Conservation (phyloP, 2,888 invertebrate species). For the Cheilosia soror region DNA sequence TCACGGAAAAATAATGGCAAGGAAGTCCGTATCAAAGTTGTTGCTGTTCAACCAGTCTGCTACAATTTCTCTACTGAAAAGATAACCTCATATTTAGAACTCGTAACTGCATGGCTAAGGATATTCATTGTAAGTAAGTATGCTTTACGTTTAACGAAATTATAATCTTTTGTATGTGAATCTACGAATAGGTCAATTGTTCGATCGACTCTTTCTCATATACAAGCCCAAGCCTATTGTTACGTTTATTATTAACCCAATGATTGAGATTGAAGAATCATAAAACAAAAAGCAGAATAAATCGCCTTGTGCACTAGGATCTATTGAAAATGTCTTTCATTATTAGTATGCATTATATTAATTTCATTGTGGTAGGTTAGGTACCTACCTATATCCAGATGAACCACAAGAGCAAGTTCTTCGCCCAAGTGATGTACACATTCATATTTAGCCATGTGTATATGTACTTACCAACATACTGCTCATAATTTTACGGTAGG, state of each 20-base stretch:
- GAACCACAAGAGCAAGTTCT: neutral
- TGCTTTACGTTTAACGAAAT: no score
- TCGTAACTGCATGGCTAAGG: no score
- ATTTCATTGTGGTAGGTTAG: slow-evolving; percentile 24
- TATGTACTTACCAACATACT: neutral
- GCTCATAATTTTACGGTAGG: neutral
- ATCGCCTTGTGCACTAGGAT: neutral
- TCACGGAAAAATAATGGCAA: no score
- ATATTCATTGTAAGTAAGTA: no score
- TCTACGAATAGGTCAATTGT: no score
- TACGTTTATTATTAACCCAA: neutral
- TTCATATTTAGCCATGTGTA: no score
- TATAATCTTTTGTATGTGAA: no score
- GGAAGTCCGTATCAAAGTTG: no score
- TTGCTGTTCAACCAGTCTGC: no score
- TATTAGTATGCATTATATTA: slow-evolving; percentile 28
- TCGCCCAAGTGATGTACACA: neutral
- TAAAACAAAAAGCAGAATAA: neutral
- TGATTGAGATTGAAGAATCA: slow-evolving; percentile 4
- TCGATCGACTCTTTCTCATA: neutral
- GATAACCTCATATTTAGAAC: no score
- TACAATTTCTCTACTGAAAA: no score
- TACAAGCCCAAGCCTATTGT: neutral
- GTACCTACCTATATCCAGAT: neutral
- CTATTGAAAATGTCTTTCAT: slow-evolving; percentile 1